Base-by-base conservation (phyloP, 1,140 invertebrate species). In the Drosophila ogumai region DNA sequence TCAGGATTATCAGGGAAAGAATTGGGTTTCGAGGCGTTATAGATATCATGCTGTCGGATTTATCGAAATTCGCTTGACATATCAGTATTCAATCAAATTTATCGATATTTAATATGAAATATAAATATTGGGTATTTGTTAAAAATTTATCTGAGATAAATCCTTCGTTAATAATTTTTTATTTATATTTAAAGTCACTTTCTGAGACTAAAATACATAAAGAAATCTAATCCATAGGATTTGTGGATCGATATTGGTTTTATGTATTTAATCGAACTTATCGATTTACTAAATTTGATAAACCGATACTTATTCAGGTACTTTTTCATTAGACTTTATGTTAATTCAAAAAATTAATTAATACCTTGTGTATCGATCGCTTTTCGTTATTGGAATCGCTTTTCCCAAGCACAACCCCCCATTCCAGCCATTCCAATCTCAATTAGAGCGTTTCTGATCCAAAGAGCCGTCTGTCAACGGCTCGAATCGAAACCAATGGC, bases 391-490 rank as follows among this genome's bases (percentile, higher is more conserved):
- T 15, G 10, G 3, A 4, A 12, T 19, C 0, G 3, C 10, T 34
- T 34, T 36, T 22, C 12, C 31, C 12, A 2, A 22, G 2, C 13
- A 36, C 19, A 40, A 19, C 13, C 28, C 28, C 58, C 47, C 38
- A 13, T 46, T 22, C 12, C n/a, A 31, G 7, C 10, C 19, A 34
- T 25, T 28, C 19, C n/a, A 34, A 59, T 25, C 55, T 65, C 44
- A 68, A 68, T 25, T 50, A 47, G 17, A 65, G 41, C 65, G 17
- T 34, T 19, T 31, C 22, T 17, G 19, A n/a, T 5, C 19, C 31
- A 31, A 43, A 28, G 28, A 22, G 67, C 52, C 38, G 17, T n/a
- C 61, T 71, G 68, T 59, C 68, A 58, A 41, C 66, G 44, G 32
- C 38, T 59, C 31, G 40, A 28, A 44, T 22, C 19, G 25, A 56